A percentile compares a stretch with the other conserved stretches of the same genome.
phyloP scores from a whole-genome alignment of 2,797 vertebrate genomes.

The Lacerta viridis region DNA sequence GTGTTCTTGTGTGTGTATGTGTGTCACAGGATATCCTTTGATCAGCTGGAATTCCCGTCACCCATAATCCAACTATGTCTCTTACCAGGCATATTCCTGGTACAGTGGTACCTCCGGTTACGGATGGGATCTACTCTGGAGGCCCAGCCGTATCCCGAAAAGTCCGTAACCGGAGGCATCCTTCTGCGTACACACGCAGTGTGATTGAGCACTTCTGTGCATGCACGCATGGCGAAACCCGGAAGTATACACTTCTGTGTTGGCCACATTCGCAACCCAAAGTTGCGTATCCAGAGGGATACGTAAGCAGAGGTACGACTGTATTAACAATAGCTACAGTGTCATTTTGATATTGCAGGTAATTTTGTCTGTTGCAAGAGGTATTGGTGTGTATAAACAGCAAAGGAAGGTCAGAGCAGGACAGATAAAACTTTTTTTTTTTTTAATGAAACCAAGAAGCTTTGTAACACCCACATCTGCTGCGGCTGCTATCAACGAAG shows the following conservation, averaged over 20 bases:
- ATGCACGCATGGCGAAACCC: too few species aligned
- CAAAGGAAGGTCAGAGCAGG: slow-evolving; percentile 40
- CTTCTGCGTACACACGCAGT: too few species aligned
- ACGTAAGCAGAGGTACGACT: too few species aligned
- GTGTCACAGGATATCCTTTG: not conserved
- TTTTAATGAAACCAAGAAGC: slow-evolving; percentile 26
- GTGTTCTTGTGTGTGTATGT: too few species aligned
- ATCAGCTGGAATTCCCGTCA: not conserved
- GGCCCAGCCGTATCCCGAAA: too few species aligned
- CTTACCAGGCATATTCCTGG: not conserved
- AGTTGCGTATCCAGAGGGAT: too few species aligned
- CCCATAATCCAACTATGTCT: not conserved
- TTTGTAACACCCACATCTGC: slow-evolving; percentile 45
- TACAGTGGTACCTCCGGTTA: too few species aligned
- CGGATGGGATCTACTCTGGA: too few species aligned
- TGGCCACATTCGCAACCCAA: too few species aligned
- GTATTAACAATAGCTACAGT: not conserved
- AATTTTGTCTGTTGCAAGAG: slow-evolving; percentile 21
- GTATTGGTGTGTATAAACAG: slow-evolving; percentile 15
- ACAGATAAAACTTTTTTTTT: slow-evolving; percentile 31
- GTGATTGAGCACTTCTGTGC: too few species aligned
- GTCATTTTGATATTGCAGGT: not conserved
- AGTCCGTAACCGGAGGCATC: too few species aligned
- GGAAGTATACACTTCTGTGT: too few species aligned
- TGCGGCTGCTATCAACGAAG: slow-evolving; percentile 32